Base-by-base conservation (phyloP, 2,113 vertebrate species). In the Brachirus orientalis region DNA sequence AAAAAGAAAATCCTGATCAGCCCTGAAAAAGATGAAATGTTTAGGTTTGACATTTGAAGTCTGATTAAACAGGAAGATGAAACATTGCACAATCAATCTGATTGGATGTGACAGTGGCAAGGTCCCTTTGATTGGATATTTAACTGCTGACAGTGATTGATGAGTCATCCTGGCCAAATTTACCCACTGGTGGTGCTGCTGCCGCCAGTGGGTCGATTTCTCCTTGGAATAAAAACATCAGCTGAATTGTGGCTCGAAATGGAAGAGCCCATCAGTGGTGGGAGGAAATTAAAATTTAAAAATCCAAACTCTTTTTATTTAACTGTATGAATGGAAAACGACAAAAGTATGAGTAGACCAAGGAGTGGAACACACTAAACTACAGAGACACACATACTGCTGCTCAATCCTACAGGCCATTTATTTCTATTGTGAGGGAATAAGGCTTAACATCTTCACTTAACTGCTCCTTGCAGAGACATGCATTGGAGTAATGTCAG, bases 111-210 rank as follows among this genome's bases (percentile, higher is more conserved):
- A 87, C 86, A 82, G 56, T 47, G 65, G 54, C 90, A 90, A 91
- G 87, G 88, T 92, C 83, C 77, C 75, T 48, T 59, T 85, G 91
- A 93, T 90, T 91, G 87, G 82, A 89, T 66, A 51, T 84, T 88
- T 88, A 91, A 86, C 84, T 59, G 44, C 52, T 70, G 85, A 90
- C 87, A 89, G 69, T 89, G 82, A 92, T 77, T 75, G 86, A 90
- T 90, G 90, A 88, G 65, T 75, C 74, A 82, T 80, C 69, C 69
- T 16, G 20, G 63, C 51, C 35, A 28, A 57, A 41, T n/a, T 61
- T 43, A 46, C 66, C 63, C 54, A 36, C 66, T 6, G 33, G 18
- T 4, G 33, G 3, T 28, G 28, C 28, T 28, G 28, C 28, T 28
- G 59, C 16, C 10, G 46, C 65, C 77, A 68, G 75, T 45, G 63